Conservation (phyloP, 92 coral and sea anemone species). For the Phenganax stokvisi region DNA sequence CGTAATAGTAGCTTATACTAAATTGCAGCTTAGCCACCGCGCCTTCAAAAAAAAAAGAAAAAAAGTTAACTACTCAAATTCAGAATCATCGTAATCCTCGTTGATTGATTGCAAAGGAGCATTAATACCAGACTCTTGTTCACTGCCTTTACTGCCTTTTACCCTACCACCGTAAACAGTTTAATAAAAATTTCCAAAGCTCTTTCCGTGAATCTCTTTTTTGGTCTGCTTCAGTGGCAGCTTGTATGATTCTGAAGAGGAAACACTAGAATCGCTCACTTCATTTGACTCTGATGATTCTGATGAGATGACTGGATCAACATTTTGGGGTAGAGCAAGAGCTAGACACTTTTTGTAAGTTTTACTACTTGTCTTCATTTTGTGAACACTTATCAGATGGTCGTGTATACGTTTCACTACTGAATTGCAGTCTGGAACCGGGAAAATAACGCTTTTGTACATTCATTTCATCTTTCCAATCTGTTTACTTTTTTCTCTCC, state of each 20-base stretch:
- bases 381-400: neutral
- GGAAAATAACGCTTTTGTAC: neutral
- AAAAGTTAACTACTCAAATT: no score
- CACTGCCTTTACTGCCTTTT: neutral
- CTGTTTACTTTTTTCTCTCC: neutral
- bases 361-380: neutral
- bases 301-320: neutral
- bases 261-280: neutral
- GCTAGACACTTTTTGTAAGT: neutral
- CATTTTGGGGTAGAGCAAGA: neutral
- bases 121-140: no score
- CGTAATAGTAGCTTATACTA: no score
- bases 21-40: no score
- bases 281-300: neutral
- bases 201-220: neutral
- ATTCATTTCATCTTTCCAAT: neutral
- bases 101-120: no score
- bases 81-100: neutral
- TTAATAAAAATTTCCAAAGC: neutral
- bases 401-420: neutral
- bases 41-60: no score
- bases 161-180: neutral
- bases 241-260: neutral
- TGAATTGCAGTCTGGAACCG: neutral
- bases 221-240: neutral